These are phyloP conservation scores for Oreortyx pictus DNA, from an alignment of 2,797 vertebrate species.

Conservation along the genomic window DNA sequence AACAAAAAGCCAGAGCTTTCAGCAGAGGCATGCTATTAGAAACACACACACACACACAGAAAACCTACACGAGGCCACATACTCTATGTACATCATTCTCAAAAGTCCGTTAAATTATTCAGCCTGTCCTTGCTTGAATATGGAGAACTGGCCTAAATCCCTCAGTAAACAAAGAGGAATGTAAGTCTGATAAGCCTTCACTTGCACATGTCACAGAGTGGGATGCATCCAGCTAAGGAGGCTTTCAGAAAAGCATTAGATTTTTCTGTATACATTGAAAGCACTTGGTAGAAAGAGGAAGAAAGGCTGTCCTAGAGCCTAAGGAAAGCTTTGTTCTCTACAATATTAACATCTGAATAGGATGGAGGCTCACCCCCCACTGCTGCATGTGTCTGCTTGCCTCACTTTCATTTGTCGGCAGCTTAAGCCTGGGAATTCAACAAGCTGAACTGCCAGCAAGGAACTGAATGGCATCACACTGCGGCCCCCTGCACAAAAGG, in stretches of 20 bases:
- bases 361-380: not conserved
- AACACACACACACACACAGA: not conserved
- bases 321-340: not conserved
- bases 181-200: not conserved
- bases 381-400: not conserved
- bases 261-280: not conserved
- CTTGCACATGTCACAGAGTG: rapidly evolving
- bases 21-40: not conserved
- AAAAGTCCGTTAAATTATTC: not conserved
- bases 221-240: not conserved
- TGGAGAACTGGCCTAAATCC: not conserved
- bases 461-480: slow-evolving; percentile 21
- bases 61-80: not conserved
- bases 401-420: slow-evolving; percentile 16
- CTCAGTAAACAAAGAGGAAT: not conserved
- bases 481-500: slow-evolving; percentile 47
- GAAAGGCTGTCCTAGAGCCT: not conserved
- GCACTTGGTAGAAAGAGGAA: not conserved
- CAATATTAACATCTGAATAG: slow-evolving; percentile 21
- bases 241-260: not conserved
- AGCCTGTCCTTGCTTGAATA: not conserved
- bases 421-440: slow-evolving; percentile 23
- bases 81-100: not conserved
- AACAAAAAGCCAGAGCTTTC: not conserved
- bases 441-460: not conserved